Evolutionary conservation across 2,797 vertebrate genomes (phyloP).

Genomic region (Acrossocheilus wenchowensis): DNA sequence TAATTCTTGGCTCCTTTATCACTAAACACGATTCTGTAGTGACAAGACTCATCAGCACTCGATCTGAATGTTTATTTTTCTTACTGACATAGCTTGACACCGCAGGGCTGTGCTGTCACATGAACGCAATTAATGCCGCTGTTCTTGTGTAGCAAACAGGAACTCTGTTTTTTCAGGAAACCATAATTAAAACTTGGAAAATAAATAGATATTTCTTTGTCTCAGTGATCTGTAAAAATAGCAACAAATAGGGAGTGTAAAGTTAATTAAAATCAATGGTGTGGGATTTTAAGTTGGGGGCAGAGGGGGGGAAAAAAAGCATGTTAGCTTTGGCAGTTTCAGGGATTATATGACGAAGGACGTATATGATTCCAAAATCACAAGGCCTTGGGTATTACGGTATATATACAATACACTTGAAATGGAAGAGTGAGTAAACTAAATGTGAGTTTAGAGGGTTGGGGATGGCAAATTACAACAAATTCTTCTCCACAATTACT

Average conservation of each 20-base stretch:
- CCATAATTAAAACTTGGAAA: conserved; percentile 60
- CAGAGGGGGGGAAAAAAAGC: conserved; percentile 8
- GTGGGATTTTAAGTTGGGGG: conserved; percentile 46
- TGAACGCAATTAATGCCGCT: conserved; percentile 30
- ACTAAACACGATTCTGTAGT: background rate
- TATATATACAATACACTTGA: background rate
- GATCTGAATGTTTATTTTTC: conserved; percentile 29
- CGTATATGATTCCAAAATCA: background rate
- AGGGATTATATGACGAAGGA: background rate
- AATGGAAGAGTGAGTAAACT: background rate
- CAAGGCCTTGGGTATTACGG: background rate
- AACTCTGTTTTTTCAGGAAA: conserved; percentile 44
- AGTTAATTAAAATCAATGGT: conserved; percentile 64
- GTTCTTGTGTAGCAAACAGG: conserved; percentile 48
- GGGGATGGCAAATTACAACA: conserved; percentile 18
- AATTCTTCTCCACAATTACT: conserved; percentile 40
- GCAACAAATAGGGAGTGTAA: conserved; percentile 53
- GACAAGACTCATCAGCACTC: conserved; percentile 8
- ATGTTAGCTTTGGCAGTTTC: conserved; percentile 13
- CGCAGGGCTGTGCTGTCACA: conserved; percentile 39
- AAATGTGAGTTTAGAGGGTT: background rate
- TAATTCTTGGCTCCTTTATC: background rate
- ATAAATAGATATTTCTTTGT: conserved; percentile 60
- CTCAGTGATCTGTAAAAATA: conserved; percentile 55
- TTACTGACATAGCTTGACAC: conserved; percentile 34